A percentile compares a stretch with the other conserved stretches of the same genome.
These are phyloP conservation scores for Trinectes maculatus DNA, from an alignment of 2,113 vertebrate species.

Conservation along the genomic window DNA sequence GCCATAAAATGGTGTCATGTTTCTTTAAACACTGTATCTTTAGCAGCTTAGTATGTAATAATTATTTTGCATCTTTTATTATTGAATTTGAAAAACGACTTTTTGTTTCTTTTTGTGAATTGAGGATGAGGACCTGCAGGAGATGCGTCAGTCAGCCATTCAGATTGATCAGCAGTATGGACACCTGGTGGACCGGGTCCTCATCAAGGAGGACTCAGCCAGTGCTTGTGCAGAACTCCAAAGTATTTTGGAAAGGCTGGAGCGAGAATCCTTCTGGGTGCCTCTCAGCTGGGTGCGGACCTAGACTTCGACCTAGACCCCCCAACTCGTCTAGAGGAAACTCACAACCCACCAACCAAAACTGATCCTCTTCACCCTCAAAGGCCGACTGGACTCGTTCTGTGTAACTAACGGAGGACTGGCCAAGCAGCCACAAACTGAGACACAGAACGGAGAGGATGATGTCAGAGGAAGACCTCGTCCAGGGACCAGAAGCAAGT, in stretches of 20 bases:
- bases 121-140: slow-evolving; percentile 93
- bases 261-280: slow-evolving; percentile 90
- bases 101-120: slow-evolving; percentile 2
- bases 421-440: slow-evolving; percentile 10
- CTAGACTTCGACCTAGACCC: slow-evolving; percentile 53
- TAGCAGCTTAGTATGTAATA: too few species aligned
- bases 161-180: slow-evolving; percentile 93
- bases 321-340: slow-evolving; percentile 14
- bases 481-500: slow-evolving; percentile 2
- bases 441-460: slow-evolving; percentile 25
- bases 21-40: too few species aligned
- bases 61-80: too few species aligned
- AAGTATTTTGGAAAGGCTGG: slow-evolving; percentile 86
- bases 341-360: slow-evolving; percentile 16
- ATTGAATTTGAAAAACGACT: not conserved
- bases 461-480: slow-evolving; percentile 38
- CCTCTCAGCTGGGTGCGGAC: slow-evolving; percentile 90
- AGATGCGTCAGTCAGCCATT: slow-evolving; percentile 89
- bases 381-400: slow-evolving; percentile 9
- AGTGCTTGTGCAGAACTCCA: slow-evolving; percentile 86
- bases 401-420: slow-evolving; percentile 13
- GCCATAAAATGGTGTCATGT: too few species aligned
- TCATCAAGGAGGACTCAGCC: slow-evolving; percentile 91
- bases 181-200: slow-evolving; percentile 88
- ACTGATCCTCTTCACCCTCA: not conserved